A percentile compares a stretch with the other conserved stretches of the same genome.
Conservation (phyloP, 2,113 vertebrate genomes). For the Oreochromis tanganicae region DNA sequence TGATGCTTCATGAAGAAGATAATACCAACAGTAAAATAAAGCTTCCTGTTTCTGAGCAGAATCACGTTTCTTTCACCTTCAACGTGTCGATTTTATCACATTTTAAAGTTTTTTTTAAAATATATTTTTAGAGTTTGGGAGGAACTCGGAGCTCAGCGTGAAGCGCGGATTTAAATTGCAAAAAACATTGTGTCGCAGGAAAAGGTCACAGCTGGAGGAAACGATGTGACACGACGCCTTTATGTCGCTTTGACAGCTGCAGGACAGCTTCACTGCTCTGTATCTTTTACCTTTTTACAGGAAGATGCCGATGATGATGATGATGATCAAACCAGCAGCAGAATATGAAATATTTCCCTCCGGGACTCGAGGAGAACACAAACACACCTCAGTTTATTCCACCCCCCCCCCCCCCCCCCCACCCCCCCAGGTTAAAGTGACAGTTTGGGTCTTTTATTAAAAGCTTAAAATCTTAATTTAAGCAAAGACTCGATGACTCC, state of each 20-base stretch:
- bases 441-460: not conserved
- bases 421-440: not conserved
- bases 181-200: not conserved
- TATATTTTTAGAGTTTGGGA: not conserved
- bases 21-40: rapidly evolving
- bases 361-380: not conserved
- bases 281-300: not conserved
- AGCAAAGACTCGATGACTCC: not conserved
- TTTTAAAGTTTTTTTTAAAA: not conserved
- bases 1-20: not conserved
- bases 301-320: not conserved
- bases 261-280: not conserved
- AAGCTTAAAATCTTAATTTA: not conserved
- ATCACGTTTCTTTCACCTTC: not conserved
- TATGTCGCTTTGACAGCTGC: not conserved
- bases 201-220: not conserved
- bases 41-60: not conserved
- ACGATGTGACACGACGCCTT: not conserved
- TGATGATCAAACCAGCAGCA: not conserved
- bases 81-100: not conserved
- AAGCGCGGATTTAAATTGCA: not conserved
- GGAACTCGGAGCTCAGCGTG: not conserved
- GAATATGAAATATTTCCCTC: not conserved
- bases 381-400: not conserved
- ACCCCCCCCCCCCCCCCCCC: too few relatives aligned